These are phyloP conservation scores for Siderastrea siderea DNA, from an alignment of 92 coral and sea anemone species.

Conservation along the genomic window DNA sequence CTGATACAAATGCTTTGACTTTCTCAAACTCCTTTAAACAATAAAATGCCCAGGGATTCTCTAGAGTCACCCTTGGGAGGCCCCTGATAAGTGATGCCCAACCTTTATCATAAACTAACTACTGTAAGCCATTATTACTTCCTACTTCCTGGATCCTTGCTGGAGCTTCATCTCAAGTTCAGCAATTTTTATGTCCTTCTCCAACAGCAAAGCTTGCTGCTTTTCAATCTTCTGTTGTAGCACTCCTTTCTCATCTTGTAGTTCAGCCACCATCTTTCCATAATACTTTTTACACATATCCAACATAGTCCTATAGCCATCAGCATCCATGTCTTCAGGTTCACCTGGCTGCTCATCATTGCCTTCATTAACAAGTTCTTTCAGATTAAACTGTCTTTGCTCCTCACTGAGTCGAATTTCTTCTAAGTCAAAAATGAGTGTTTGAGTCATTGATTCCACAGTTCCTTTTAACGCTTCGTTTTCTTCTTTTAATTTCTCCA, in stretches of 20 bases:
- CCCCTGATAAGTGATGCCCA: not conserved
- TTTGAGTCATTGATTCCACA: conserved; percentile 61
- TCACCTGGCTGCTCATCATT: conserved; percentile 30
- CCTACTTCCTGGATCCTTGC: conserved; percentile 35
- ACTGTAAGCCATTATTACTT: not conserved
- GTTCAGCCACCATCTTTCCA: conserved; percentile 85
- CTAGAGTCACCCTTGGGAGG: too few species aligned
- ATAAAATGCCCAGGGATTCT: too few species aligned
- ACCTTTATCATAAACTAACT: not conserved
- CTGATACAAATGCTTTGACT: too few species aligned
- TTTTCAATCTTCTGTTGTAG: conserved; percentile 84
- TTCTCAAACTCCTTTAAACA: too few species aligned
- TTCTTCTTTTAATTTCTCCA: conserved; percentile 32
- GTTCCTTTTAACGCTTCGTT: conserved; percentile 39
- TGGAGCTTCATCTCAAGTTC: conserved; percentile 77
- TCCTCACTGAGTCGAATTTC: conserved; percentile 92
- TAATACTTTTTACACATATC: conserved; percentile 89
- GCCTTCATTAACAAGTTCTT: conserved; percentile 56
- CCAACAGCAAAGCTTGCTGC: conserved; percentile 79
- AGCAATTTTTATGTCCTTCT: conserved; percentile 87
- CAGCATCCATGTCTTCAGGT: conserved; percentile 37
- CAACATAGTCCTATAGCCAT: conserved; percentile 70
- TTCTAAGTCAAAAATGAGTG: conserved; percentile 67
- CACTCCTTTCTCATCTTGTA: conserved; percentile 73
- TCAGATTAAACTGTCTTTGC: conserved; percentile 84